Conservation (phyloP, 2,113 vertebrate genomes). For the Himantopus leucocephalus region DNA sequence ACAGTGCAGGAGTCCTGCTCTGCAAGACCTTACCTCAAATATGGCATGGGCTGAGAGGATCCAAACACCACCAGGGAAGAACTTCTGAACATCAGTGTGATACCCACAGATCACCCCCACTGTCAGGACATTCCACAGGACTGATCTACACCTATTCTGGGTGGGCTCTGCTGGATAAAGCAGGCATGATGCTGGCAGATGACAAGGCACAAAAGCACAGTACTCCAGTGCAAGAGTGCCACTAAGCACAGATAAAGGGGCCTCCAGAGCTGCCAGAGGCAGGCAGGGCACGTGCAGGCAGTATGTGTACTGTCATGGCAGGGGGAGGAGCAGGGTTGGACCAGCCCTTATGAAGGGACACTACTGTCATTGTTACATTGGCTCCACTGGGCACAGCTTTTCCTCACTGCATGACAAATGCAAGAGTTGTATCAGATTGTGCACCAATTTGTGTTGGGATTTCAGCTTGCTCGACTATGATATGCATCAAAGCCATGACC, state of each 20-base stretch:
- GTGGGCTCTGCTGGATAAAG: neutral
- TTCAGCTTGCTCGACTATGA: neutral
- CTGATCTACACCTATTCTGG: neutral
- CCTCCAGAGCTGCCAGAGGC: neutral
- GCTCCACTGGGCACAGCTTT: neutral
- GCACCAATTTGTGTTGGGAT: neutral
- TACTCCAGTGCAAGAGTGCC: neutral
- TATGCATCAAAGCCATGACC: neutral
- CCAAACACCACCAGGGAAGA: neutral
- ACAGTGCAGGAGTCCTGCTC: neutral
- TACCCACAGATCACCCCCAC: too few species aligned
- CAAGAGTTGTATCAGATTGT: neutral
- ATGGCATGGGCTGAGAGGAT: neutral
- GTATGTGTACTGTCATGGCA: neutral
- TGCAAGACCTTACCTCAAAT: neutral
- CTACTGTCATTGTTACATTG: neutral
- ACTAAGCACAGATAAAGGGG: neutral
- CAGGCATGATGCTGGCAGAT: neutral
- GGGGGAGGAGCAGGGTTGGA: too few species aligned
- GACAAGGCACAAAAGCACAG: neutral
- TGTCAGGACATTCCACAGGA: accelerated
- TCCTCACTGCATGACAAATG: neutral
- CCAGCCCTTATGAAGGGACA: neutral
- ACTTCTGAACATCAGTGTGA: neutral
- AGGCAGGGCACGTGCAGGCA: neutral